Evolutionary conservation across 1,140 invertebrate species (phyloP).

Genomic region (Drosophila sulfurigaster): DNA sequence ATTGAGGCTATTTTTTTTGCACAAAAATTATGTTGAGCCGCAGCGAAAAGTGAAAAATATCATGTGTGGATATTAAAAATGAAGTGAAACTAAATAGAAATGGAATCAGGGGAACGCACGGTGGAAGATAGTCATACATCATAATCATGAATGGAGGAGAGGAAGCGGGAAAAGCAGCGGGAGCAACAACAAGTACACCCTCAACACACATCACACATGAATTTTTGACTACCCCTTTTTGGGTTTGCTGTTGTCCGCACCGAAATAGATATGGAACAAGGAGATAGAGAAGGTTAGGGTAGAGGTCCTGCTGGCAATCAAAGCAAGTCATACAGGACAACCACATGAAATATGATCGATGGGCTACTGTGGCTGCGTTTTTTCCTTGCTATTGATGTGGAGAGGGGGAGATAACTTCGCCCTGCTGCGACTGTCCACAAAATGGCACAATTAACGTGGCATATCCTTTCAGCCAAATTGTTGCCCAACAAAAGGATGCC

Average conservation of each 20-base stretch:
- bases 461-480: slow-evolving; percentile 81
- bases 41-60: slow-evolving; percentile 53
- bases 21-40: slow-evolving; percentile 53
- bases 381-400: not conserved
- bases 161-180: slow-evolving; percentile 19
- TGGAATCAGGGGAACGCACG: slow-evolving; percentile 27
- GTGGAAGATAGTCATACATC: slow-evolving; percentile 66
- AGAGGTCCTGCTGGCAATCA: slow-evolving; percentile 67
- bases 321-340: slow-evolving; percentile 65
- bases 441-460: slow-evolving; percentile 83
- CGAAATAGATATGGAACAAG: slow-evolving; percentile 54
- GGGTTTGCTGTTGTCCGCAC: slow-evolving; percentile 52
- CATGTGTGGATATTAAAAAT: slow-evolving; percentile 60
- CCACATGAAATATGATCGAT: slow-evolving; percentile 78
- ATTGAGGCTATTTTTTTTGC: slow-evolving; percentile 42
- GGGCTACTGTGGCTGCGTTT: slow-evolving; percentile 57
- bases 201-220: slow-evolving; percentile 29
- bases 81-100: slow-evolving; percentile 55
- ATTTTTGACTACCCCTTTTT: slow-evolving; percentile 49
- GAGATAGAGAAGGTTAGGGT: slow-evolving; percentile 27
- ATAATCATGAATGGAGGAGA: slow-evolving; percentile 60
- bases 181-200: slow-evolving; percentile 53
- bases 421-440: slow-evolving; percentile 80
- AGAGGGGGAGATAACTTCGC: slow-evolving; percentile 12
- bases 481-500: slow-evolving; percentile 61